Percentiles rank a stretch among this genome's conserved stretches.
Evolutionary conservation across 2,113 vertebrate genomes (phyloP).

Genomic region (Dasyornis broadbenti): DNA sequence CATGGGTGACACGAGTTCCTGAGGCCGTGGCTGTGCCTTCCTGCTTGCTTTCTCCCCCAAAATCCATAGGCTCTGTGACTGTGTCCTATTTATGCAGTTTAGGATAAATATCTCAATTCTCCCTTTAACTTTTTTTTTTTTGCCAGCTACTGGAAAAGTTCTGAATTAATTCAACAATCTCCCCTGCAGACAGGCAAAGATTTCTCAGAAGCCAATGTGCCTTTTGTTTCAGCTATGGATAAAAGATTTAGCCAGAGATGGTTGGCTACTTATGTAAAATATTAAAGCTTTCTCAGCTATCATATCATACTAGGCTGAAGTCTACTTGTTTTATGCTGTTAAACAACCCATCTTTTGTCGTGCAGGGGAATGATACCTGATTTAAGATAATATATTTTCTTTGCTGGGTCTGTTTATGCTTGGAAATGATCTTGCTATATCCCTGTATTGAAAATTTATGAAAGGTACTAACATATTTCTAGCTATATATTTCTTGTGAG

Average conservation of each 20-base stretch:
- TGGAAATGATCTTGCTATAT: conserved; percentile 45
- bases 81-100: not conserved
- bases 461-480: conserved; percentile 20
- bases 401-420: conserved; percentile 25
- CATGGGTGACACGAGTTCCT: accelerated
- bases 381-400: conserved; percentile 39
- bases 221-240: not conserved
- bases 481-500: not conserved
- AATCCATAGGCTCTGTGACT: not conserved
- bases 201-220: not conserved
- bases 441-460: conserved; percentile 39
- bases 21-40: not conserved
- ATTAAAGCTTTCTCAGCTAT: not conserved
- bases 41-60: not conserved
- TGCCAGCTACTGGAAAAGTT: not conserved
- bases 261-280: not conserved
- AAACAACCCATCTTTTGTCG: not conserved
- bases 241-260: not conserved
- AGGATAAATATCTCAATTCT: not conserved
- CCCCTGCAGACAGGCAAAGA: not conserved
- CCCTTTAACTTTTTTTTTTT: not conserved
- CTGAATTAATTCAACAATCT: not conserved
- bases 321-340: conserved; percentile 14
- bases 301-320: not conserved
- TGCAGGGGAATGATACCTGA: not conserved